Base-by-base conservation (phyloP, 2,113 vertebrate genomes). In the Alosa alosa region DNA sequence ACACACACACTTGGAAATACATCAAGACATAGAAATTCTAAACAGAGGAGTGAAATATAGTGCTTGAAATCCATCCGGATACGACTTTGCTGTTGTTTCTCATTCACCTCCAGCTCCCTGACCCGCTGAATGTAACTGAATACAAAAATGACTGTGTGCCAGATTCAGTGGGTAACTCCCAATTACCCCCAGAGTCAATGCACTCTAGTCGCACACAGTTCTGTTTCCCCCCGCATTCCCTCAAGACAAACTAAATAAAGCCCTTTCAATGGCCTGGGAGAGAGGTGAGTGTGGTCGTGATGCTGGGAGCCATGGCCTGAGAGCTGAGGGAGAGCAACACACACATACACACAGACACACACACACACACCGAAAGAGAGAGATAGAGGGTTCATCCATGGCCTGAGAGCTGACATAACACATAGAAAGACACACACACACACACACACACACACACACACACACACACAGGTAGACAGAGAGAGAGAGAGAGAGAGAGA, bases 351-450 rank as follows among this genome's bases (percentile, higher is more conserved):
- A 78, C 72, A 13, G 13, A 36, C 84, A 82, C 88, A 86, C 86
- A 49, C 47, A 49, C 47, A 49, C 1, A 49, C 6, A 49, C 55
- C 4, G 55, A 64, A 22, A 64, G 1, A 64, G n/a, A 64, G 60
- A 78, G 13, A 64, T 20, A 64, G 50, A 52, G 10, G 15, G 50
- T 52, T 52, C 50, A 52, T 52, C 47, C 13, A 52, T 52, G 50
- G 13, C 50, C 50, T 52, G 50, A 52, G 50, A 52, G 17, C 50
- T 52, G 10, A 52, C 50, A 52, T 52, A 52, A 78, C 88, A 86
- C 86, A 75, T 84, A 90, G 90, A 85, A 9, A 83, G 15, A 60
- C n/a, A 83, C 18, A 83, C 25, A 83, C 18, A 83, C n/a, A 60
- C 15, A 52, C 22, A 31, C 22, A 31, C 6, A 25, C n/a, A 64